Base-by-base conservation (phyloP, 1,140 invertebrate species). In the Agrilus planipennis region DNA sequence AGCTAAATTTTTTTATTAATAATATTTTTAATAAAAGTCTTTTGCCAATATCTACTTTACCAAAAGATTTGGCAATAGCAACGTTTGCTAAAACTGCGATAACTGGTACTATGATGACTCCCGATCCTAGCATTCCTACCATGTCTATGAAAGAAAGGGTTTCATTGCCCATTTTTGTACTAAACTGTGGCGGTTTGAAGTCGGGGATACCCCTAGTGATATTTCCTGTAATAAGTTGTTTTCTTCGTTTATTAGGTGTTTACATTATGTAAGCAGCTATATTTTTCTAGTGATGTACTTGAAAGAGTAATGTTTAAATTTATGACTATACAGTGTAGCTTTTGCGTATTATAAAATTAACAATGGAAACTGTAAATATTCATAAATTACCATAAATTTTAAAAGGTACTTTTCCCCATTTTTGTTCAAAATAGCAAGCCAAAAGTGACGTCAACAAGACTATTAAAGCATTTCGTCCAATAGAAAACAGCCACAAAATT, bases 1-100 rank as follows among this genome's bases (percentile, higher is more conserved):
- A 0, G 80, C 79, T 80, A 53, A 17, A 66, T 66, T 28, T 30
- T 37, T 45, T 22, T 9, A 39, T 23, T n/a, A 28, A 11, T 36
- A 12, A 22, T 21, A 11, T 9, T 4, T 37, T 37, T 21, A n/a
- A 9, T 22, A 17, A 36, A 36, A 2, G 11, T 17, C 15, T 7
- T 38, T 38, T 14, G 16, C 22, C 3, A 20, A 21, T n/a, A n/a
- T n/a, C 7, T 22, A 12, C 22, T 71, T 69, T 61, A 84, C 81
- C 70, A 56, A 89, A 90, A 6, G 84, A 79, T 65, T 90, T 91
- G 5, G 85, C 85, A 50, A 90, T 89, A 16, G 87, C 86, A 37
- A 89, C 82, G 53, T 89, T 87, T 38, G 86, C 84, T 16, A 90
- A 67, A 2, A 89, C 77, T 32, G 83, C 84, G 18, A 89, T 75